Evolutionary conservation across 2,888 invertebrate genomes (phyloP).

Genomic region (Pilophorus perplexus): DNA sequence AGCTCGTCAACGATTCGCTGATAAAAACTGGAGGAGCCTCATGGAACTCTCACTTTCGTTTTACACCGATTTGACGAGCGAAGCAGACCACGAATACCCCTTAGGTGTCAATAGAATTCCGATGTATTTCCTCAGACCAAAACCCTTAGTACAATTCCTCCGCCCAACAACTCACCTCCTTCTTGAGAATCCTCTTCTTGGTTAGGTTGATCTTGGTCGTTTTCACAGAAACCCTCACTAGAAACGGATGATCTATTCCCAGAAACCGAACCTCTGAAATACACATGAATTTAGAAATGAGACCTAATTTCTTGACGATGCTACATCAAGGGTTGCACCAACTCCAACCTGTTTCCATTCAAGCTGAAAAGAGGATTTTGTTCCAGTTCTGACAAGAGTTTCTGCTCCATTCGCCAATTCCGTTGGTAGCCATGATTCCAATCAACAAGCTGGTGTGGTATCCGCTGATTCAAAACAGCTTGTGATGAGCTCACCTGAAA

Average conservation of each 20-base stretch:
- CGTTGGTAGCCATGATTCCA: conserved; percentile 54
- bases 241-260: conserved; percentile 87
- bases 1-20: too few species aligned
- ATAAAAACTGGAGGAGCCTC: too few species aligned
- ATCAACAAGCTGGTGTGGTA: conserved; percentile 54
- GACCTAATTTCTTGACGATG: background rate
- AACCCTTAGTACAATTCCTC: too few species aligned
- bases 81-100: too few species aligned
- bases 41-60: too few species aligned
- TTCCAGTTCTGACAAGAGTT: background rate
- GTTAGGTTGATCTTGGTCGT: conserved; percentile 68
- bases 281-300: background rate
- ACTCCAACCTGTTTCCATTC: conserved; percentile 29
- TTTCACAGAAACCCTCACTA: conserved; percentile 95
- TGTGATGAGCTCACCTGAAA: conserved; percentile 74
- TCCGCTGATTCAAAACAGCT: conserved; percentile 67
- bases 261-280: conserved; percentile 44
- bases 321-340: too few species aligned
- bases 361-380: conserved; percentile 11
- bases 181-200: conserved; percentile 54
- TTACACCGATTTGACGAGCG: too few species aligned
- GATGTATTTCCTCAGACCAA: too few species aligned
- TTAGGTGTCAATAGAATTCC: too few species aligned
- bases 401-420: conserved; percentile 25
- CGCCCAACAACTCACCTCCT: conserved; percentile 47